Base-by-base conservation (phyloP, 2,888 invertebrate genomes). In the Lycocerus yunnanus region DNA sequence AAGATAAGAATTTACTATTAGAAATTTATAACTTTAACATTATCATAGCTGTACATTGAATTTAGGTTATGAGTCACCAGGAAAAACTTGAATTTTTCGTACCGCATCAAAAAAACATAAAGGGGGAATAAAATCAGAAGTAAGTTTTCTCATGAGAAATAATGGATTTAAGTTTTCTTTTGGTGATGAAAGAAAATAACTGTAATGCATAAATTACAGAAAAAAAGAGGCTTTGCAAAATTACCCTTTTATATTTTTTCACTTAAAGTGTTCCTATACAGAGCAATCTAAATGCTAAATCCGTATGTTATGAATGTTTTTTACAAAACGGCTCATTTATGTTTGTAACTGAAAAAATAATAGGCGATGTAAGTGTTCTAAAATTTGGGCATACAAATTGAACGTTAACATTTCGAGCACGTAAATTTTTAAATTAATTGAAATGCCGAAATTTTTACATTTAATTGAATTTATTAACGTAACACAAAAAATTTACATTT, bases 211-310 rank as follows among this genome's bases (percentile, higher is more conserved):
- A 43, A 43, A 43, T 43, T 43, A 43, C 43, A 43, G 43, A n/a
- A 43, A 13, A 43, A 10, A 24, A 43, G 43, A 43, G 43, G 1
- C 13, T n/a, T 5, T n/a, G n/a, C n/a, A 43, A 43, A 43, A 43
- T 43, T 43, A 43, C 43, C 3, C 27, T 21, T 60, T 1, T 14
- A 15, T 20, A 10, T 15, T 63, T 61, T 63, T 63, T n/a, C 10
- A 59, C n/a, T 15, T 18, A 14, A 27, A 68, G 58, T 68, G 14
- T n/a, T 24, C 59, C 15, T 68, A 21, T 68, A 14, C 9, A 5
- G 18, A 15, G 20, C 68, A 68, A 68, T 68, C 59, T 68, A 68
- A 68, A 68, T 68, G 68, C 59, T 68, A 68, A 68, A 20, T 59
- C 24, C 61, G 59, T 21, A 20, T 15, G 13, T 43, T 43, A 43